These are phyloP conservation scores for Oceanodroma tethys DNA, from an alignment of 2,113 vertebrate species.

Conservation along the genomic window DNA sequence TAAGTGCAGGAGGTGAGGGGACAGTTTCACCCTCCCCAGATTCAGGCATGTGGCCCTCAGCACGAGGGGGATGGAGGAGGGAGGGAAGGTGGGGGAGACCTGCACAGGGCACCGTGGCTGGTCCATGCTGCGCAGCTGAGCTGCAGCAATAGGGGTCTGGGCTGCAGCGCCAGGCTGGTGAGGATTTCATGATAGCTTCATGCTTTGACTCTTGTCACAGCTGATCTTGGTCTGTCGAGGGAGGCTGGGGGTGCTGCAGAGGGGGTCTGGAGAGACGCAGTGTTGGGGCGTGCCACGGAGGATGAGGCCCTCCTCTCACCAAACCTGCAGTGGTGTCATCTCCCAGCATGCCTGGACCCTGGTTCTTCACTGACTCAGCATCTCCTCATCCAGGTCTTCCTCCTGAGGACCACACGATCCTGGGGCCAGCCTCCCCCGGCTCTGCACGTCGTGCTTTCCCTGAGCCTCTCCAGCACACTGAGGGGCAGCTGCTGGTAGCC, in stretches of 20 bases:
- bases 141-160: not conserved
- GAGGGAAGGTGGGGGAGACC: not conserved
- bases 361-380: not conserved
- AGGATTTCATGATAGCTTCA: not conserved
- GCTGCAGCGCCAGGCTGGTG: not conserved
- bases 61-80: rapidly evolving
- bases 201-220: not conserved
- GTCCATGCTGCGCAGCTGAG: not conserved
- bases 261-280: not conserved
- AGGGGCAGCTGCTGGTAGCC: not conserved
- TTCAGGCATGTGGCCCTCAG: not conserved
- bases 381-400: not conserved
- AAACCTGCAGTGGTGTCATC: not conserved
- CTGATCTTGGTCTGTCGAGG: not conserved
- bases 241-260: not conserved
- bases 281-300: too few relatives aligned
- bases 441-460: not conserved
- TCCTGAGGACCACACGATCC: not conserved
- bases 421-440: not conserved
- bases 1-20: not conserved
- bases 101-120: rapidly evolving
- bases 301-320: not conserved
- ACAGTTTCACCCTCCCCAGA: not conserved
- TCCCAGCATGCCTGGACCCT: not conserved
- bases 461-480: not conserved